phyloP scores from a whole-genome alignment of 2,113 vertebrate genomes.

The Prietella phreatophila region DNA sequence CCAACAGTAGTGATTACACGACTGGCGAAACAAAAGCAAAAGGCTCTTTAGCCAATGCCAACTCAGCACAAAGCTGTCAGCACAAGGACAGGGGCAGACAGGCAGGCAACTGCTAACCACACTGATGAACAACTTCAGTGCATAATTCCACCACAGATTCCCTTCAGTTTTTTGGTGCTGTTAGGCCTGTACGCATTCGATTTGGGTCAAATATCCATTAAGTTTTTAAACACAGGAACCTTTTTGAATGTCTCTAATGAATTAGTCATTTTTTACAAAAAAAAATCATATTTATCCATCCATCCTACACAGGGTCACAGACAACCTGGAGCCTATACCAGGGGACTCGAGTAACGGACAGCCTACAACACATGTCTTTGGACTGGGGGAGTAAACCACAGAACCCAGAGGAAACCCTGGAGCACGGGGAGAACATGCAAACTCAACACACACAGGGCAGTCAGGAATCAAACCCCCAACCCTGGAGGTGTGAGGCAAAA shows the following conservation, averaged over 20 bases:
- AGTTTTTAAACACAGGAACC: neutral
- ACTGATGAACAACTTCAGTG: constrained; percentile 14
- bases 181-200: neutral
- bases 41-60: constrained; percentile 49
- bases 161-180: neutral
- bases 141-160: neutral
- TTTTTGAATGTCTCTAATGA: neutral
- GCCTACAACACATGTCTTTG: no score
- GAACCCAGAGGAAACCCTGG: no score
- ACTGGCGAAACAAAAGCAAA: constrained; percentile 55
- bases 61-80: constrained; percentile 57
- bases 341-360: no score
- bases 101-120: constrained; percentile 45
- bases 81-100: constrained; percentile 21
- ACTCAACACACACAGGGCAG: no score
- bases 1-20: constrained; percentile 57
- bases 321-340: no score
- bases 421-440: no score
- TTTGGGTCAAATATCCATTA: neutral
- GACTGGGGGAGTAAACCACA: no score
- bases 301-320: no score
- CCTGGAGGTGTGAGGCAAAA: no score
- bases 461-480: no score
- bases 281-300: no score
- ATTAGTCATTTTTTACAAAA: no score